Percentiles rank a stretch among this genome's conserved stretches.
Evolutionary conservation across 2,888 invertebrate species (phyloP).

Genomic region (Eubasilissa splendida): DNA sequence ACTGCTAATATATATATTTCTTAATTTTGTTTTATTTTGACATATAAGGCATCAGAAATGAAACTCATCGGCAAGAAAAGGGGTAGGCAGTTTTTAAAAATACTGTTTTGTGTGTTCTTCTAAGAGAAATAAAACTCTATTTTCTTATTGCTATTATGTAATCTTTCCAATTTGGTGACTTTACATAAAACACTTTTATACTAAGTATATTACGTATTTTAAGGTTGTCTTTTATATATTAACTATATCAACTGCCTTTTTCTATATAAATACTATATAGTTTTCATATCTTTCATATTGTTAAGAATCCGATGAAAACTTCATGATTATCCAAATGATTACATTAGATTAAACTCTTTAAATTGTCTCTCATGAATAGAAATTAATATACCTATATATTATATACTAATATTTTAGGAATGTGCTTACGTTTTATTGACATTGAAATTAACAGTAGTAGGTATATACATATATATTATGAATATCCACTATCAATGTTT

Average conservation of each 20-base stretch:
- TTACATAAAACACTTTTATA: conserved; percentile 41
- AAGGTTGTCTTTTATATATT: conserved; percentile 50
- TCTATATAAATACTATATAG: conserved; percentile 56
- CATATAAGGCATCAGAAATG: no score
- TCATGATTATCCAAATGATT: conserved; percentile 33
- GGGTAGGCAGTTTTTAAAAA: not conserved
- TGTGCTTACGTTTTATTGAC: conserved; percentile 3
- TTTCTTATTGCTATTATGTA: conserved; percentile 35
- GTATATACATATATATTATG: not conserved
- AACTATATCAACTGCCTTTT: conserved; percentile 58
- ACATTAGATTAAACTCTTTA: conserved; percentile 22
- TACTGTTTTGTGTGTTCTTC: conserved; percentile 28
- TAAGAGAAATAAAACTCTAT: conserved; percentile 33
- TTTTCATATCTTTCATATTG: conserved; percentile 57
- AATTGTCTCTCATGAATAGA: conserved; percentile 21
- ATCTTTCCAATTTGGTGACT: conserved; percentile 29
- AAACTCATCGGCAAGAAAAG: no score
- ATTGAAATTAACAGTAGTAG: not conserved
- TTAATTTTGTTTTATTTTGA: no score
- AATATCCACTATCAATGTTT: not conserved
- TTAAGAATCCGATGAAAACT: conserved; percentile 46
- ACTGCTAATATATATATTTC: no score
- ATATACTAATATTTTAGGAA: not conserved
- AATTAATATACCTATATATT: not conserved
- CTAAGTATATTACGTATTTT: conserved; percentile 36